Base-by-base conservation (phyloP, 92 coral and sea anemone species). In the Galaxea fascicularis region DNA sequence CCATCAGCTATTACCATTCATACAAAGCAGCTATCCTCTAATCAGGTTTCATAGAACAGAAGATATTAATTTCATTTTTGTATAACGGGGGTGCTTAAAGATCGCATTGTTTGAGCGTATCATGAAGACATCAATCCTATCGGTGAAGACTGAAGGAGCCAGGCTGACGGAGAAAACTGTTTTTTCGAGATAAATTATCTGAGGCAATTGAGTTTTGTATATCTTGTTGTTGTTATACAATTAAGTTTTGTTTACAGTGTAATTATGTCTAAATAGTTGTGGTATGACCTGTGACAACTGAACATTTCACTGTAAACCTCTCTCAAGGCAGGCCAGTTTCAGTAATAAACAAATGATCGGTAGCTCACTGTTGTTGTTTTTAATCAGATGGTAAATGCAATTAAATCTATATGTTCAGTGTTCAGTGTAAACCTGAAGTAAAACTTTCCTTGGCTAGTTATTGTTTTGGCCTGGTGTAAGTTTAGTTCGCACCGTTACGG, bases 221-320 rank as follows among this genome's bases (percentile, higher is more conserved):
- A 3, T 57, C 58, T 58, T 41, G n/a, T 24, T 76, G 81, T 59
- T 76, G 35, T 76, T 76, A n/a, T 57, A 28, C 49, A 59, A 76
- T 65, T 21, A 31, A 59, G 54, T 35, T 25, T 28, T 76, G 68
- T 76, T 76, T 76, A 24, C 39, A 57, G 31, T 76, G 22, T 30
- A 76, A 76, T 20, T 29, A 76, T 52, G 39, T 76, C 39, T 22
- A 31, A 31, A 59, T 49, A 15, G 56, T 15, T 49, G 41, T 6
- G 41, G 41, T 35, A 35, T 2, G 41, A 6, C 41, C 2, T 35
- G 41, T 35, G 3, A 35, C 41, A 35, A 35, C 41, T n/a, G n/a
- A n/a, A n/a, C n/a, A n/a, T n/a, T n/a, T n/a, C n/a, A n/a, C n/a
- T n/a, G 3, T 35, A 35, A 6, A 2, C 41, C 6, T 35, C 41